Base-by-base conservation (phyloP, 2,888 invertebrate species). In the Morinoia aosen region DNA sequence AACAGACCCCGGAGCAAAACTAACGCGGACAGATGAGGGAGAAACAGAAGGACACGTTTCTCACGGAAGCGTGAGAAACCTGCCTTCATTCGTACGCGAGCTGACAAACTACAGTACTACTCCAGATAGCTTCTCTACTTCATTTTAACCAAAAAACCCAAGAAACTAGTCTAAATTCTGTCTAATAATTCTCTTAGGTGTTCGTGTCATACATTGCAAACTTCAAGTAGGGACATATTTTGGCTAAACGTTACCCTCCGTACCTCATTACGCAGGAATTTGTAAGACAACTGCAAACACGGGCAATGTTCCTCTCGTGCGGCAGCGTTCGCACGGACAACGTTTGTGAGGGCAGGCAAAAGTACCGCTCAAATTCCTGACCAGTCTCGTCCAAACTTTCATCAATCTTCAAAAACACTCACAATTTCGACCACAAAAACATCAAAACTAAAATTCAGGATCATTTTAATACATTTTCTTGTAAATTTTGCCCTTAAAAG, bases 311-410 rank as follows among this genome's bases (percentile, higher is more conserved):
- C 16, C 57, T 56, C 93, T 93, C 93, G 57, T 16, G 57, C 93
- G 64, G 95, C 95, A 95, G 88, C 64, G 95, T 95, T 48, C 64
- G 39, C 95, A 76, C 95, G 95, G 61, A 11, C 95, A 76, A 64
- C 95, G 40, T 88, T 88, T 95, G 88, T 64, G 95, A 88, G 88
- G 95, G 88, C 19, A 88, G 16, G 25, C 39, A 90, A 90, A 90
- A 90, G 90, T 90, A 0, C 48, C 48, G 90, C 40, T 40, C 39
- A 16, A 39, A 40, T 48, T 40, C 40, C 10, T 40, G 11, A 2
- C 39, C 19, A 39, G 39, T 90, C 76, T 90, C 40, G 1, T 39
- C 40, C 8, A 39, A 90, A 16, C 7, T 39, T 90, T 40, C 19
- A 90, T 90, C 16, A 10, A 40, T 0, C 12, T 12, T 90, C 48